Evolutionary conservation across 2,797 vertebrate species (phyloP).

Genomic region (Coracias cyanogaster): DNA sequence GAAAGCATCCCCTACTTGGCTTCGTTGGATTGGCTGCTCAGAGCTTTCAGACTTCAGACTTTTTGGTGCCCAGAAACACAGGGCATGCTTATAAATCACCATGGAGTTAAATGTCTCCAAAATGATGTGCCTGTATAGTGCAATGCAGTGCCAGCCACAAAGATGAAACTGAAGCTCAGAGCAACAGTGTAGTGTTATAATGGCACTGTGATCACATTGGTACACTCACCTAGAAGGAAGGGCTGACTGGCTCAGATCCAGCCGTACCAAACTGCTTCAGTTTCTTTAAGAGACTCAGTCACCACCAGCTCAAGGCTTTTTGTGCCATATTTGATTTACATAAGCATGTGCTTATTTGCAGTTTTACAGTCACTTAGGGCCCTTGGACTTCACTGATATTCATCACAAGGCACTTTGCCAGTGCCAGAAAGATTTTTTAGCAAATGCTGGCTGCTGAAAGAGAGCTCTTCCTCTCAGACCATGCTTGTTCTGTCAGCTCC

Average conservation of each 20-base stretch:
- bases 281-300: not conserved
- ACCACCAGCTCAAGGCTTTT: not conserved
- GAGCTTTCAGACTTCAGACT: not conserved
- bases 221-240: not conserved
- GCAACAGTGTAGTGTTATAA: fast-evolving
- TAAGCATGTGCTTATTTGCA: slow-evolving; percentile 1
- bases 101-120: not conserved
- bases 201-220: not conserved
- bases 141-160: not conserved
- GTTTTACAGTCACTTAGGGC: not conserved
- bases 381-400: not conserved
- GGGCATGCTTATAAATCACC: not conserved
- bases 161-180: not conserved
- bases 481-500: not conserved
- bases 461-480: not conserved
- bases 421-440: not conserved
- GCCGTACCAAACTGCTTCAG: not conserved
- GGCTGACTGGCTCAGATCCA: not conserved
- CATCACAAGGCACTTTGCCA: not conserved
- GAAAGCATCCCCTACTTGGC: not conserved
- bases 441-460: not conserved
- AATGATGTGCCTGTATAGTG: not conserved
- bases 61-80: not conserved
- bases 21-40: not conserved
- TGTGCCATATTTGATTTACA: not conserved